Conservation (phyloP, 2,797 vertebrate genomes). For the Brachyrhaphis roseni region DNA sequence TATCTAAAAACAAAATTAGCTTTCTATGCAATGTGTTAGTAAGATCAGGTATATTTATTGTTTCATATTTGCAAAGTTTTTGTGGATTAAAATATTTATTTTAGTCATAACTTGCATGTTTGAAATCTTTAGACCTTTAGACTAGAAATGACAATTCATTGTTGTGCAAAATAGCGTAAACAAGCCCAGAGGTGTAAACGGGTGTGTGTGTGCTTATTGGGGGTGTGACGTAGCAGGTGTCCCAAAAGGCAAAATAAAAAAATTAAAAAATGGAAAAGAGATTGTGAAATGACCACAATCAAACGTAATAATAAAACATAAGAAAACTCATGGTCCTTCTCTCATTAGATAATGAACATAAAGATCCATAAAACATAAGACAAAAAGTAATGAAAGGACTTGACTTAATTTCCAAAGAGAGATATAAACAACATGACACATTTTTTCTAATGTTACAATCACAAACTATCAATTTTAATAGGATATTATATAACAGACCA, state of each 20-base stretch:
- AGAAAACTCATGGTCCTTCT: background rate
- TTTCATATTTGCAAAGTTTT: background rate
- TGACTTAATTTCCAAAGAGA: background rate
- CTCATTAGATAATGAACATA: background rate
- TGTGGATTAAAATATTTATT: slow-evolving; percentile 3
- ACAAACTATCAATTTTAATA: background rate
- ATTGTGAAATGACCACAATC: background rate
- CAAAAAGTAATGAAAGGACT: background rate
- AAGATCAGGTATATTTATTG: slow-evolving; percentile 1
- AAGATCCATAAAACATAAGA: background rate
- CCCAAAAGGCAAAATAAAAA: background rate
- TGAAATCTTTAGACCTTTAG: background rate
- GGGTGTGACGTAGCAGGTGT: background rate
- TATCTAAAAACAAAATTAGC: slow-evolving; percentile 29
- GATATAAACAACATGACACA: background rate
- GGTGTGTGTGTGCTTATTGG: background rate
- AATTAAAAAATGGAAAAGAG: background rate
- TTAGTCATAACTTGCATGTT: background rate
- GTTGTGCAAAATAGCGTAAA: background rate
- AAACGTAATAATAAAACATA: background rate
- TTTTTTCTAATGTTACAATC: background rate
- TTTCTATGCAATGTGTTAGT: background rate
- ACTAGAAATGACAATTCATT: background rate
- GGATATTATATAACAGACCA: background rate
- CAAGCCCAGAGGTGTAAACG: background rate